phyloP scores from a whole-genome alignment of 2,113 vertebrate species.

The Crotalus horridus region DNA sequence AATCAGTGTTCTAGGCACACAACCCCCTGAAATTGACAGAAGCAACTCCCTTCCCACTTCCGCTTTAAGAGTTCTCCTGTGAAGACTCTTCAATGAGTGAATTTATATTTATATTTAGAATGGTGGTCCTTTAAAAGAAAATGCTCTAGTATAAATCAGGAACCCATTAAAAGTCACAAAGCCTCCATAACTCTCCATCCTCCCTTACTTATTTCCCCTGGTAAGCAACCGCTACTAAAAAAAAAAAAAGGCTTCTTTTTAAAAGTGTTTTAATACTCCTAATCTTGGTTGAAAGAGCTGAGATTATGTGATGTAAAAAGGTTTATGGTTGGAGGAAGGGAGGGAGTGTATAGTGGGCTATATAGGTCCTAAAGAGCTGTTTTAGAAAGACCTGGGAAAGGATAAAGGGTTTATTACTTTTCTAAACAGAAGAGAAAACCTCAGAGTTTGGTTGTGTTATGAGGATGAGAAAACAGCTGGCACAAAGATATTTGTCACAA shows the following conservation, averaged over 20 bases:
- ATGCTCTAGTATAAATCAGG: not conserved
- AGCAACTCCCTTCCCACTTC: not conserved
- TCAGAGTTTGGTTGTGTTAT: slow-evolving; percentile 75
- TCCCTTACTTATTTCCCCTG: not conserved
- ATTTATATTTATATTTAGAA: not conserved
- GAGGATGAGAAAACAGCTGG: slow-evolving; percentile 77
- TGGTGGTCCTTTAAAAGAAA: not conserved
- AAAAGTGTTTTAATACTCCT: not conserved
- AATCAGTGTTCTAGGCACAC: slow-evolving; percentile 54
- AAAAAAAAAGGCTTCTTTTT: not conserved
- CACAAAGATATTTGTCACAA: slow-evolving; percentile 50
- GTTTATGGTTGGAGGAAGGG: not conserved
- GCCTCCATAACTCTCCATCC: not conserved
- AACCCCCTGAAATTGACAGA: slow-evolving; percentile 16
- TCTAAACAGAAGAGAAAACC: slow-evolving; percentile 77
- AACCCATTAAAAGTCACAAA: slow-evolving; percentile 12
- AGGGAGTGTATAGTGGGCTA: not conserved
- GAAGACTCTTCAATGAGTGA: not conserved
- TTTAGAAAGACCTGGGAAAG: slow-evolving; percentile 50
- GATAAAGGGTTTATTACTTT: slow-evolving; percentile 76
- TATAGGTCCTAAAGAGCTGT: not conserved
- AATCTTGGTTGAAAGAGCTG: not conserved
- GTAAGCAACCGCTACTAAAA: not conserved
- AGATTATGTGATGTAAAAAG: not conserved
- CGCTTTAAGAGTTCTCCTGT: not conserved